Evolutionary conservation across 1,140 invertebrate species (phyloP).

Genomic region (Ephestia elutella): DNA sequence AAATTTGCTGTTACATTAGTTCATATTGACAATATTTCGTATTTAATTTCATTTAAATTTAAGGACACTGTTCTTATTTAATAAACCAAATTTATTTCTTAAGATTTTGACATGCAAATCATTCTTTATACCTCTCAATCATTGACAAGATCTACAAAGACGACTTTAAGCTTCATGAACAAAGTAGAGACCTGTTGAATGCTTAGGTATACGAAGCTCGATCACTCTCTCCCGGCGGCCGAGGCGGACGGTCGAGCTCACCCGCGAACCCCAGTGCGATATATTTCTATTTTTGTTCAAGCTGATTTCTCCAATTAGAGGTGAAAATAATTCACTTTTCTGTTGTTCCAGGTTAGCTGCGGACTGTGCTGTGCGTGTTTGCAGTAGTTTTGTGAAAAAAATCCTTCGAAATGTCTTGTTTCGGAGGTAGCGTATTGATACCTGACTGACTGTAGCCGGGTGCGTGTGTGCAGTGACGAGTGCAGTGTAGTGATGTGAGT

Average conservation of each 20-base stretch:
- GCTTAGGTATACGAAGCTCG: constrained; percentile 20
- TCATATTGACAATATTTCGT: too few species aligned
- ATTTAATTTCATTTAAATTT: too few species aligned
- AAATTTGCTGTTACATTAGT: too few species aligned
- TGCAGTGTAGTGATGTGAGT: constrained; percentile 50
- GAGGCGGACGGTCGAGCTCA: constrained; percentile 31
- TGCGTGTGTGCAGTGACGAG: constrained; percentile 27
- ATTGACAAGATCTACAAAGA: neutral
- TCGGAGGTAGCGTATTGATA: constrained; percentile 45
- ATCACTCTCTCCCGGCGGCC: constrained; percentile 44
- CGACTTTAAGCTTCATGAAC: constrained; percentile 12
- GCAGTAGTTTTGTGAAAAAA: constrained; percentile 12
- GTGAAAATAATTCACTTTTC: constrained; percentile 16
- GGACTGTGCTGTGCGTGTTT: neutral
- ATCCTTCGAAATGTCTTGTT: constrained; percentile 47
- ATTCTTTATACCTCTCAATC: neutral
- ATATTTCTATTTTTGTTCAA: constrained; percentile 14
- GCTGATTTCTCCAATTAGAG: constrained; percentile 10
- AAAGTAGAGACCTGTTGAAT: constrained; percentile 55
- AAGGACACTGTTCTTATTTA: too few species aligned
- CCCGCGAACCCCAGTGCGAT: constrained; percentile 6
- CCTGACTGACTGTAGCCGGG: constrained; percentile 37
- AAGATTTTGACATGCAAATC: neutral
- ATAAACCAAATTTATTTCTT: too few species aligned
- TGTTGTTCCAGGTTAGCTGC: constrained; percentile 44